These are phyloP conservation scores for Rosalia funebris DNA, from an alignment of 2,888 invertebrate species.

Conservation along the genomic window DNA sequence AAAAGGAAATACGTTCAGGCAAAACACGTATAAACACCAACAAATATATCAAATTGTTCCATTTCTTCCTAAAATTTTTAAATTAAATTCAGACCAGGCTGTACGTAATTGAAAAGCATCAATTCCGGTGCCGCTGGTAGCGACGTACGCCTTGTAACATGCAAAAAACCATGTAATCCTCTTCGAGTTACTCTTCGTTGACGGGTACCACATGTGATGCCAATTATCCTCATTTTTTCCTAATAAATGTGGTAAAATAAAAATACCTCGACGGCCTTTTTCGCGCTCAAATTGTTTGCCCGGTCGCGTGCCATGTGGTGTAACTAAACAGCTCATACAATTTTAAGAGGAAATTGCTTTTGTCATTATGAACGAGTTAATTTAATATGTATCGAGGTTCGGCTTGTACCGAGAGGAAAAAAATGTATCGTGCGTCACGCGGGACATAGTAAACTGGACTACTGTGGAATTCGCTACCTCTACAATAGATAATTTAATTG, in stretches of 20 bases:
- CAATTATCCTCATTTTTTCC: slow-evolving; percentile 38
- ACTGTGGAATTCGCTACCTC: no score
- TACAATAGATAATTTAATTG: no score
- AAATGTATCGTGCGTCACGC: no score
- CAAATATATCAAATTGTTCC: no score
- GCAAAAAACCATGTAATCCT: background rate
- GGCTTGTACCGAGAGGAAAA: slow-evolving; percentile 15
- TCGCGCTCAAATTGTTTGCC: slow-evolving; percentile 15
- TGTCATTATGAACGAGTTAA: slow-evolving; percentile 18
- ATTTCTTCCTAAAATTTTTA: no score
- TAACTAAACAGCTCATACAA: slow-evolving; percentile 26
- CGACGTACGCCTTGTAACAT: background rate
- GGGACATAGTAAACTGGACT: no score
- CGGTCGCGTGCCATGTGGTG: slow-evolving; percentile 34
- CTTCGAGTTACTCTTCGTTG: background rate
- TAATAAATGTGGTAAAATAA: slow-evolving; percentile 33
- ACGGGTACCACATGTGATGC: slow-evolving; percentile 38
- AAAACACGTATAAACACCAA: no score
- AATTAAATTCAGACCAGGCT: no score
- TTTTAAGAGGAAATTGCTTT: slow-evolving; percentile 21
- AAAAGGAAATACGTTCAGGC: no score
- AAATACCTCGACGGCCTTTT: no score
- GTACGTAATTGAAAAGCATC: background rate
- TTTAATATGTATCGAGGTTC: slow-evolving; percentile 15
- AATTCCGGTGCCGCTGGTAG: background rate